Conservation (phyloP, 2,888 invertebrate species). For the Apoderus coryli region DNA sequence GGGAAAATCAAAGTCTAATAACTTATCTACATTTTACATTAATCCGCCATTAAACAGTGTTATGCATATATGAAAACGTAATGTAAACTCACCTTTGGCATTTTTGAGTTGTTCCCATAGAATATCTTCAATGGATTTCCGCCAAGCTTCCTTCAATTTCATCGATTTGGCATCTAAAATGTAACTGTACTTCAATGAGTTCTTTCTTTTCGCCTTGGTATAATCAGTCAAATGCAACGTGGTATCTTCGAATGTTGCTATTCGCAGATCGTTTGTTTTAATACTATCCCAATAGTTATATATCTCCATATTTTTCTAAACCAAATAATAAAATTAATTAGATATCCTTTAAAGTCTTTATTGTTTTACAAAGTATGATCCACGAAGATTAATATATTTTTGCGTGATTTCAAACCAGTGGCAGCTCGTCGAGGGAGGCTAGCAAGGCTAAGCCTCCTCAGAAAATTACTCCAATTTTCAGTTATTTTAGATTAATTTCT, state of each 20-base stretch:
- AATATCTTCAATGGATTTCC: constrained; percentile 22
- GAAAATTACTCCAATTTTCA: no score
- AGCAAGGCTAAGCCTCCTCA: no score
- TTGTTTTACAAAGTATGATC: no score
- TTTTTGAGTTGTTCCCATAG: constrained; percentile 26
- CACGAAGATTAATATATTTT: no score
- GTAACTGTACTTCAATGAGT: constrained; percentile 17
- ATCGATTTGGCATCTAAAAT: constrained; percentile 24
- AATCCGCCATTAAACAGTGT: no score
- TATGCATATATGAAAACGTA: no score
- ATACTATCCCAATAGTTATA: constrained; percentile 25
- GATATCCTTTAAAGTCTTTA: no score
- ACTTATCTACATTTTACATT: no score
- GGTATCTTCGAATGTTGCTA: constrained; percentile 23
- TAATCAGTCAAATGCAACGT: constrained; percentile 23
- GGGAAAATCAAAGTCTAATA: no score
- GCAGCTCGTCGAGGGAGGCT: no score
- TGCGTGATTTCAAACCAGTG: no score
- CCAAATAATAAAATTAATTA: constrained; percentile 8
- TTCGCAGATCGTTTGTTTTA: constrained; percentile 24
- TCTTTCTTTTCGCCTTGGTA: constrained; percentile 21
- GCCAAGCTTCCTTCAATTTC: constrained; percentile 26
- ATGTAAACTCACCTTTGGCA: constrained; percentile 25
- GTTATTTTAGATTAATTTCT: no score
- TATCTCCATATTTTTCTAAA: constrained; percentile 22